A percentile compares a stretch with the other conserved stretches of the same genome.
Conservation (phyloP, 2,888 invertebrate genomes). For the Agelastica alni region DNA sequence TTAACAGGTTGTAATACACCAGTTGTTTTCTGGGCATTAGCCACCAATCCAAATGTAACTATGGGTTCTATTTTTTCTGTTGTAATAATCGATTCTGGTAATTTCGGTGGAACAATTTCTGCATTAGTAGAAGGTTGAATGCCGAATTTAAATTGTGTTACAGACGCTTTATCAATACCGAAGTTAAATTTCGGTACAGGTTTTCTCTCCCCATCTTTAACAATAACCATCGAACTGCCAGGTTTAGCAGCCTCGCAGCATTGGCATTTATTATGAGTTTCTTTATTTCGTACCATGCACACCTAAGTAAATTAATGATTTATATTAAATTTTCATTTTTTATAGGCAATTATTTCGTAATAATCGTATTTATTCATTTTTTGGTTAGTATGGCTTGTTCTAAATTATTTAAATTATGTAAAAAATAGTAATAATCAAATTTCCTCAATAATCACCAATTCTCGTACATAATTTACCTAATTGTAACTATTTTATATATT, state of each 20-base stretch:
- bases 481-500: no score
- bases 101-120: not conserved
- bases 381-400: no score
- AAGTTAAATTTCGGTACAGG: slow-evolving; percentile 55
- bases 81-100: not conserved
- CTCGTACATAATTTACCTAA: no score
- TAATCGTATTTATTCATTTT: no score
- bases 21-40: no score
- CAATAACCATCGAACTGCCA: slow-evolving; percentile 39
- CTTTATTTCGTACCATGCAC: slow-evolving; percentile 64
- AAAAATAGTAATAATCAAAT: no score
- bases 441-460: no score
- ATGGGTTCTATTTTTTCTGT: no score
- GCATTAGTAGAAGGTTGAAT: slow-evolving; percentile 34
- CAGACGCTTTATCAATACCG: slow-evolving; percentile 57
- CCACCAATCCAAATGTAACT: no score
- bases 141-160: slow-evolving; percentile 54
- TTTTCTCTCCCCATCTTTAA: slow-evolving; percentile 36
- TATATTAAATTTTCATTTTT: slow-evolving; percentile 2
- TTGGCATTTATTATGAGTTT: slow-evolving; percentile 55
- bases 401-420: no score
- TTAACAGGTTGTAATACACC: no score
- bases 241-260: slow-evolving; percentile 65
- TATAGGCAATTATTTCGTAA: no score
- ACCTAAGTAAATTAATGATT: slow-evolving; percentile 44